Evolutionary conservation across 2,113 vertebrate genomes (phyloP), one percentile per base, ranked within the genome.

Genomic region (Bujurquina vittata): DNA sequence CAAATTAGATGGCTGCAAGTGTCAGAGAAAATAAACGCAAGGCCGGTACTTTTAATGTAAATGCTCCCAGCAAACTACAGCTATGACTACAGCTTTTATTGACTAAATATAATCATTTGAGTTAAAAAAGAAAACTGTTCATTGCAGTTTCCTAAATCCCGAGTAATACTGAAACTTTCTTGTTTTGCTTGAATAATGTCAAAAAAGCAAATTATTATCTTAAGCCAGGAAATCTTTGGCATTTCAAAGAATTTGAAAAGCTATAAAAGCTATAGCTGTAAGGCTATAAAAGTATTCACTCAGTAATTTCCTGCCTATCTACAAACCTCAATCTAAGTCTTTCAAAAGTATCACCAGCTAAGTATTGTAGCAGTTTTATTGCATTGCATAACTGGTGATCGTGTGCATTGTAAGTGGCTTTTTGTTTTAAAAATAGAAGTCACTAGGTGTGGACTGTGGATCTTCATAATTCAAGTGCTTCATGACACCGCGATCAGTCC

Each of bases 381-480:
- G 18, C 3, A 52, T 7, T 31, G 31, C 43, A 69, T 69, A 69
- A 12, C 65, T 72, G 49, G 43, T 72, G 43, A 72, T 29, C 52
- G 23, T 69, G 49, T 52, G 0, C 43, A 69, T 69, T 52, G 11
- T 69, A 52, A 69, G 65, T 69, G 65, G 43, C 23, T 20, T 69
- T 43, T 52, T 69, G 43, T 69, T 67, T 49, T 69, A 69, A 69
- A 69, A 69, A 69, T 69, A 69, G 43, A 69, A 31, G 17, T 9
- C 23, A 72, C 23, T 29, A 72, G 49, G 11, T 61, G 61, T 60
- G 35, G 35, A 60, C 54, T 58, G 9, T 57, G 40, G 1, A 14
- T 77, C 11, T 63, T 55, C 69, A 77, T 77, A 57, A 56, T 83
- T 55, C n/a, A 6, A 26, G 63, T 56, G 79, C 69, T 23, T 76